A percentile compares a stretch with the other conserved stretches of the same genome.
Conservation (phyloP, 2,888 invertebrate genomes). For the Scaptomyza reducta region DNA sequence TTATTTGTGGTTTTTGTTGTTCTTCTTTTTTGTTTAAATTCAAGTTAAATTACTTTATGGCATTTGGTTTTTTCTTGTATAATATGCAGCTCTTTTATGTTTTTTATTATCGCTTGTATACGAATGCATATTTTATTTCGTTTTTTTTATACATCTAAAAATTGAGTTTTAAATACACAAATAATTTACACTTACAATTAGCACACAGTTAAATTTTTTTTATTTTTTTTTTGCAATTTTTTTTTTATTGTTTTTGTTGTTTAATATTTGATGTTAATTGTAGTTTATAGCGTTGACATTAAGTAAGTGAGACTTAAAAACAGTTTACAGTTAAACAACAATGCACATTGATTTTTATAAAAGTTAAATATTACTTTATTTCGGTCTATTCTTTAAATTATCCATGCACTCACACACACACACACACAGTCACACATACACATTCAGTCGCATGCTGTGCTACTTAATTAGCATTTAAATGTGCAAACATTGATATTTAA, state of each 20-base stretch:
- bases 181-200: constrained; percentile 77
- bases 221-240: constrained; percentile 15
- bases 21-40: constrained; percentile 51
- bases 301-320: constrained; percentile 78
- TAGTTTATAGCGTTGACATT: constrained; percentile 74
- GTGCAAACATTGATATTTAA: constrained; percentile 42
- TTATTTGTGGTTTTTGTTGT: constrained; percentile 26
- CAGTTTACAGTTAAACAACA: constrained; percentile 76
- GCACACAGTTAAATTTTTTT: constrained; percentile 50
- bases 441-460: constrained; percentile 8
- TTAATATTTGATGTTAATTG: constrained; percentile 49
- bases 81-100: constrained; percentile 61
- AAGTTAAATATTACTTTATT: constrained; percentile 25
- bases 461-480: constrained; percentile 65
- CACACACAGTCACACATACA: constrained; percentile 8
- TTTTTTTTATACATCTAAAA: constrained; percentile 69
- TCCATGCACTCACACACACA: constrained; percentile 9
- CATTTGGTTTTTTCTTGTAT: constrained; percentile 54
- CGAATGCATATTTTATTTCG: constrained; percentile 62
- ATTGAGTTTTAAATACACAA: constrained; percentile 76
- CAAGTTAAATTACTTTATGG: constrained; percentile 78
- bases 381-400: constrained; percentile 31
- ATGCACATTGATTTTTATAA: constrained; percentile 66
- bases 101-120: constrained; percentile 50
- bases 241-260: constrained; percentile 11